Evolutionary conservation across 2,888 invertebrate species (phyloP), one percentile per base, ranked within the genome.

Genomic region (Archips xylosteana): DNA sequence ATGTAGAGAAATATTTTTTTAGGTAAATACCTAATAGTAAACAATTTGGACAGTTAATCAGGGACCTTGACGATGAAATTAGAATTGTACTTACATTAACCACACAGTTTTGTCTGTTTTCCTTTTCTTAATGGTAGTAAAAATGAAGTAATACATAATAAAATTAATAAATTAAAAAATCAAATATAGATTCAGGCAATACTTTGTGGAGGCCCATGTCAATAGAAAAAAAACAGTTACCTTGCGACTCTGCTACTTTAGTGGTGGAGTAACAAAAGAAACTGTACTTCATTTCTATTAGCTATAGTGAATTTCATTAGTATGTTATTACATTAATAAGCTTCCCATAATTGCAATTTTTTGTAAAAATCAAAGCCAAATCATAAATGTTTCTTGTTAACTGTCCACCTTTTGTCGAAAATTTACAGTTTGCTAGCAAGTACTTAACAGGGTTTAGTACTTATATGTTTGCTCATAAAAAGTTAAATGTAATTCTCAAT

Each of bases 371-470:
- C 9, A 10, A 45, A 45, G 13, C n/a, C 49, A 12, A 54, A 8
- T 23, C 15, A 8, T 54, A 5, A 15, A 9, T 5, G 32, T 3
- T 23, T 57, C 32, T 32, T 12, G 5, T 32, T 12, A 57, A 32
- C 12, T 57, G 32, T 57, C 57, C 57, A 57, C 32, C 1, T 57
- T 57, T 3, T 32, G 2, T 10, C 9, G 23, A 23, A 57, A 32
- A 57, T 4, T 57, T 36, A 13, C 8, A 15, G 12, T 61, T 62
- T 15, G 34, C 42, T 64, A 59, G 32, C 32, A 67, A 45, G 36
- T 66, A 59, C 39, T 63, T 34, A 39, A 72, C 71, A 75, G 63
- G 75, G 72, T 66, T 75, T 66, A 60, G 71, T 75, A 75, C 71
- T 75, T 75, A 75, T n/a, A 15, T 51, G 51, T 51, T 36, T 65